phyloP scores from a whole-genome alignment of 2,113 vertebrate genomes.

The Acrocephalus kingi region DNA sequence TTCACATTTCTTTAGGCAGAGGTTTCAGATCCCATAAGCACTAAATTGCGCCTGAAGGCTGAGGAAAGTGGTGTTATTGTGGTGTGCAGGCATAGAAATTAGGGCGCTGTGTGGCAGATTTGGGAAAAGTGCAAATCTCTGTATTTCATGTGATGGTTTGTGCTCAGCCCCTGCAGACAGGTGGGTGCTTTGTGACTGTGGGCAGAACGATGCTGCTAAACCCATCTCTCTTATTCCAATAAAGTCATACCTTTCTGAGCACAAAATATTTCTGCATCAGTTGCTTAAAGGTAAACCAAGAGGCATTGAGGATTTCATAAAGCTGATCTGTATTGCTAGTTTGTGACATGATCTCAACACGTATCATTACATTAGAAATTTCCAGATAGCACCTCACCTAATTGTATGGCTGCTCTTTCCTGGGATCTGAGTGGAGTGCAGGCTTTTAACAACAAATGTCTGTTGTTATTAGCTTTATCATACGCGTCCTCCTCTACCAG shows the following conservation, averaged over 20 bases:
- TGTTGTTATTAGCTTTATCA: constrained; percentile 21
- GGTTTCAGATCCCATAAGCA: not conserved
- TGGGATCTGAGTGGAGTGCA: not conserved
- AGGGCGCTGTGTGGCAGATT: not conserved
- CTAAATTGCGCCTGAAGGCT: not conserved
- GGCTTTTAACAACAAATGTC: not conserved
- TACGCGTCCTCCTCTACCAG: not conserved
- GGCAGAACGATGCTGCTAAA: not conserved
- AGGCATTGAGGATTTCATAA: not conserved
- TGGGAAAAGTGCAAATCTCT: not conserved
- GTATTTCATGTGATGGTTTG: not conserved
- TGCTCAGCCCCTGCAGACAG: not conserved
- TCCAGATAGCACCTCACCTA: not conserved
- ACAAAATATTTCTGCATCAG: not conserved
- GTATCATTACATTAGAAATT: not conserved
- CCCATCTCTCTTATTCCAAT: not conserved
- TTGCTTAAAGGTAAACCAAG: not conserved
- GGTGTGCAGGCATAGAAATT: not conserved
- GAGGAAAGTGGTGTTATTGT: not conserved
- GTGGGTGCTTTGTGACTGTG: accelerated
- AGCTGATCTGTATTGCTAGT: not conserved
- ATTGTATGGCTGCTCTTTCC: not conserved
- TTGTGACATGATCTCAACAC: not conserved
- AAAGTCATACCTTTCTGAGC: not conserved
- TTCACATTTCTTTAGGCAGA: not conserved